Evolutionary conservation across 2,797 vertebrate genomes (phyloP), one percentile per base, ranked within the genome.

Genomic region (Chloroceryle inda): DNA sequence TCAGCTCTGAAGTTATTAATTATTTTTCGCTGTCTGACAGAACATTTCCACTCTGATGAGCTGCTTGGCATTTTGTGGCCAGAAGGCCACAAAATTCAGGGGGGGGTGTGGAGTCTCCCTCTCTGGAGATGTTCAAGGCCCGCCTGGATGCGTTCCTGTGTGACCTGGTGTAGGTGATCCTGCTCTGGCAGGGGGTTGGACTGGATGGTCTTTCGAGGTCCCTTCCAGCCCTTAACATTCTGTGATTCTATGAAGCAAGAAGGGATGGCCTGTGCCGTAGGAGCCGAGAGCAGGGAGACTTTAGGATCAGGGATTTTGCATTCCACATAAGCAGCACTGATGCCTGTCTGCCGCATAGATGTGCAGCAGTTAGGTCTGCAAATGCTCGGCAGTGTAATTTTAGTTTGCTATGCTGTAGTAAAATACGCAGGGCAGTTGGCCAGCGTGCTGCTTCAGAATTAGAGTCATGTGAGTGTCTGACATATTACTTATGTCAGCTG

Each of bases 351-450:
- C 47, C 3, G 1, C 38, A 23, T 24, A 31, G 67, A 55, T 71
- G 37, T 68, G 53, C 72, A 71, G 67, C 82, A 71, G 13, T 84
- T 77, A 45, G 58, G 61, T 33, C 56, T 81, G 61, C 38, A 42
- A 13, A 68, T 94, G 22, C 72, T 77, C 8, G 2, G 49, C 29
- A 12, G 87, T 87, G 42, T 88, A 75, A 91, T 94, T 95, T 95
- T 85, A 84, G 81, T 78, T 94, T 73, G 68, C 78, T 83, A 19
- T 50, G 50, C 45, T 80, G 50, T 58, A 80, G 45, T 88, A 85
- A 92, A 77, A 89, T 58, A 86, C 88, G 55, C 78, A 88, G 73
- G 11, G 31, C 58, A 40, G 22, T 78, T 88, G 68, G 72, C 72
- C 58, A 50, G 58, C 2, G 0, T 75, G 50, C 73, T 89, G 24